Evolutionary conservation across 2,113 vertebrate genomes (phyloP), one percentile per base, ranked within the genome.

Genomic region (Micromys minutus): DNA sequence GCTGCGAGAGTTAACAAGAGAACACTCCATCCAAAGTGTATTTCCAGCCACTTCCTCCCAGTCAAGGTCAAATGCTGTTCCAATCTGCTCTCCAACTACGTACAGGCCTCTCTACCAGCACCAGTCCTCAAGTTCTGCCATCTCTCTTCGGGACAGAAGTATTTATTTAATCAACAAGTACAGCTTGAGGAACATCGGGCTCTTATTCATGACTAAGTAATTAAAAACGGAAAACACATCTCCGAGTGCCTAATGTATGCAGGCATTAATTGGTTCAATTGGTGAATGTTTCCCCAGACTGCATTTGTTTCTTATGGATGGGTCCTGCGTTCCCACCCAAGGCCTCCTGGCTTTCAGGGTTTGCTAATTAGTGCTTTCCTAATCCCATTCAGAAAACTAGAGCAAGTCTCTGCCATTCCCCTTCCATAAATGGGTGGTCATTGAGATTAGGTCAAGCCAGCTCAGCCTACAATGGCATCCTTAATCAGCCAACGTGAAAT

Each of bases 341-440:
- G 10, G 92, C 94, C 95, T 97, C 80, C 13, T 63, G 83, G 95
- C 95, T 98, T 97, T 98, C 91, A 92, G 50, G 63, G 77, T 57
- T 86, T 96, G 85, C 94, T 98, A 98, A 98, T 97, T 98, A 98
- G 90, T 2, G 39, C 94, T 94, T 98, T 98, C 97, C 98, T 98
- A 98, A 98, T 97, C 97, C 96, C 97, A 98, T 98, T 98, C 97
- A 98, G 93, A 97, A 97, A 97, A 96, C 85, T 91, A 83, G 96
- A 92, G 69, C 92, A 96, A 97, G 96, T 97, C 98, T 98, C 98
- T 98, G 97, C 97, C 96, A 89, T 98, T 98, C 97, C 96, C 94
- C 94, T 97, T 98, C 97, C 98, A 90, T 79, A 97, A 97, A 97
- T n/a, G 97, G 98, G 97, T 98, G 98, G 97, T 97, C 98, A 98